A percentile compares a stretch with the other conserved stretches of the same genome.
Evolutionary conservation across 2,113 vertebrate species (phyloP).

Genomic region (Muscicapa adusta): DNA sequence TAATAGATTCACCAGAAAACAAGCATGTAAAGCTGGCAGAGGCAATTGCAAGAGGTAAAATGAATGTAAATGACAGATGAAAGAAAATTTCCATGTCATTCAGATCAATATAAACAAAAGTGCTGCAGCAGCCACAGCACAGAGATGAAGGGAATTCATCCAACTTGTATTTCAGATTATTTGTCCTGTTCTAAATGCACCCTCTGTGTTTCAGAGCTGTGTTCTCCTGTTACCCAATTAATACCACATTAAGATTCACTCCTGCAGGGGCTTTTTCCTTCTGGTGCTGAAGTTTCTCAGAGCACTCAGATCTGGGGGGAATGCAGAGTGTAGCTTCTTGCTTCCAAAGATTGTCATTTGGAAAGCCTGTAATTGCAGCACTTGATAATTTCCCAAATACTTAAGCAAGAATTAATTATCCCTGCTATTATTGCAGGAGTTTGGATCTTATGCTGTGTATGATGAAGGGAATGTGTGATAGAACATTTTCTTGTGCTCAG

Average conservation of each 20-base stretch:
- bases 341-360: constrained; percentile 19
- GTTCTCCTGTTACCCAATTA: constrained; percentile 34
- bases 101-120: constrained; percentile 53
- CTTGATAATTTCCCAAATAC: constrained; percentile 51
- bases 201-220: background rate
- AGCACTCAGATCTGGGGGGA: background rate
- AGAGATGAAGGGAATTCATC: constrained; percentile 36
- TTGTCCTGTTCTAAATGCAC: constrained; percentile 35
- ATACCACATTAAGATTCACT: constrained; percentile 23
- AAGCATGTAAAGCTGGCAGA: constrained; percentile 47
- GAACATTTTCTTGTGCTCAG: constrained; percentile 19
- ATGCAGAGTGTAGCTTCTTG: background rate
- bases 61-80: constrained; percentile 63
- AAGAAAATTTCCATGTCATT: constrained; percentile 32
- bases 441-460: constrained; percentile 12
- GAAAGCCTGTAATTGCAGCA: constrained; percentile 51
- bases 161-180: constrained; percentile 19
- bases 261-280: constrained; percentile 33
- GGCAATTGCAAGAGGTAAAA: constrained; percentile 50
- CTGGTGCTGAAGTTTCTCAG: background rate
- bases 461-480: background rate
- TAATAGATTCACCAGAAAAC: constrained; percentile 56
- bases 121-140: constrained; percentile 14
- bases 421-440: constrained; percentile 14
- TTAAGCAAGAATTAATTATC: constrained; percentile 59